A percentile compares a stretch with the other conserved stretches of the same genome.
phyloP scores from a whole-genome alignment of 2,797 vertebrate species.

The Simalia tracyae region DNA sequence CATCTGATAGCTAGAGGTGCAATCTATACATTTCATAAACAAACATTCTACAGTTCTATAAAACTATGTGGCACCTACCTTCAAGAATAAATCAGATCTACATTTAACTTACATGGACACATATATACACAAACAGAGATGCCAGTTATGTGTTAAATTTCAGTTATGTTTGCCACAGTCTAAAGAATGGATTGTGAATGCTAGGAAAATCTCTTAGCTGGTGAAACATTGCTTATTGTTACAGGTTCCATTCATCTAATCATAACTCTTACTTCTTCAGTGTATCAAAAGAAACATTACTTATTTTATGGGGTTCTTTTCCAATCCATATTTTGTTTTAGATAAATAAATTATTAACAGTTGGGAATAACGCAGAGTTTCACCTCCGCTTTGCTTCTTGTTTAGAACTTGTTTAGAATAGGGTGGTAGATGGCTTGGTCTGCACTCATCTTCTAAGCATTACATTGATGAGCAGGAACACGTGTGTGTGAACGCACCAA shows the following conservation, averaged over 20 bases:
- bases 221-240: neutral
- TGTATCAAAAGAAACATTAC: neutral
- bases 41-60: neutral
- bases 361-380: neutral
- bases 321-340: neutral
- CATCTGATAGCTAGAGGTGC: neutral
- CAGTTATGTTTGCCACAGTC: neutral
- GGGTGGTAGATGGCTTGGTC: neutral
- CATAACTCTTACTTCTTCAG: neutral
- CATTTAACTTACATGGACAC: neutral
- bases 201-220: neutral
- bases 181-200: neutral
- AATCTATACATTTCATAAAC: neutral
- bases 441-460: neutral
- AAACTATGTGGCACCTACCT: neutral
- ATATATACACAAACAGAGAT: neutral
- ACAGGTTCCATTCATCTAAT: neutral
- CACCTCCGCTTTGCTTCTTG: neutral
- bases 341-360: neutral
- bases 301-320: neutral
- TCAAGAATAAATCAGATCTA: neutral
- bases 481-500: neutral
- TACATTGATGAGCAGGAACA: neutral
- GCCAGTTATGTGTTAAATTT: neutral
- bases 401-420: neutral